Base-by-base conservation (phyloP, 2,888 invertebrate genomes). In the Philereme transversata region DNA sequence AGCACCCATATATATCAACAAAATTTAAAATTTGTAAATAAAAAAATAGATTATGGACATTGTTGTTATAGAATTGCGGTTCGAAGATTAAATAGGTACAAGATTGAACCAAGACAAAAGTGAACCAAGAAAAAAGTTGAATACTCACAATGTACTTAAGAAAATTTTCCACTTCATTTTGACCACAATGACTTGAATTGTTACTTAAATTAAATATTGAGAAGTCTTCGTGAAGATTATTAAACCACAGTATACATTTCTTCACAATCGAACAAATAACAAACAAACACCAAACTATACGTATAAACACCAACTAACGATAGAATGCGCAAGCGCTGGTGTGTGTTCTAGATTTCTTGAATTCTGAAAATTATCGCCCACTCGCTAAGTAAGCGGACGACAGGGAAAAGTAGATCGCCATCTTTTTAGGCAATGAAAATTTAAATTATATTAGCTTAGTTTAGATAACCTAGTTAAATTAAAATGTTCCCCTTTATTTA, bases 121-220 rank as follows among this genome's bases (percentile, higher is more conserved):
- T 4, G 7, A 36, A 36, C 36, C 4, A 45, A 6, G 3, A 59
- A 47, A 64, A 43, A 43, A 54, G 57, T 38, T 43, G 8, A 46
- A 11, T 68, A 84, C 85, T 83, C 69, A 86, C 86, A 83, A 33
- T 33, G 68, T 60, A 54, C 77, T 70, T 38, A 77, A 54, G 43
- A 70, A 46, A 40, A 68, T 60, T 43, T 74, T 56, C 47, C 67
- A 73, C 72, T 78, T 73, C 82, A 83, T 84, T 62, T 65, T 77
- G 35, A 55, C 54, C 10, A 54, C 43, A 64, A 22, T 22, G 22
- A 22, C 22, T 22, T 22, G 22, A 2, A 22, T 22, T 22, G 22
- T 2, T 22, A 22, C 1, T 2, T 22, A 22, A 22, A 22, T 22
- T 2, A 3, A 22, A 22, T 22, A 22, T 22, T 2, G 22, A 22